Conservation (phyloP, 2,797 vertebrate species). For the Nasua narica region DNA sequence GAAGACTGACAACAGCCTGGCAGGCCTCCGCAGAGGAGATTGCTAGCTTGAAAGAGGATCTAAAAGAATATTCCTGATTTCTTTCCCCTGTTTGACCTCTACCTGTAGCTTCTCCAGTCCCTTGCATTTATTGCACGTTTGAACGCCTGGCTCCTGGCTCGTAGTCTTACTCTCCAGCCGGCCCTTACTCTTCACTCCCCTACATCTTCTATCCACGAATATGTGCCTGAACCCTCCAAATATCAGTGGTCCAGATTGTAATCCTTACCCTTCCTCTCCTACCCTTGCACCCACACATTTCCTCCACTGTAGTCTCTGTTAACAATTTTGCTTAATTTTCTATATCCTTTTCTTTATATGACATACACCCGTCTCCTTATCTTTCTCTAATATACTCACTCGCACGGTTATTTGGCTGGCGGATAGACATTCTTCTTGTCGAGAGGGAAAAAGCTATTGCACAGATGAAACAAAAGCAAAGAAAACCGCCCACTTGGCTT, state of each 20-base stretch:
- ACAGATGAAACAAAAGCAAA: neutral
- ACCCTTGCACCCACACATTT: neutral
- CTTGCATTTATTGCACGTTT: neutral
- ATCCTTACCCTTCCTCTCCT: neutral
- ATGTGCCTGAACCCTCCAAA: neutral
- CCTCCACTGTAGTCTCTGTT: neutral
- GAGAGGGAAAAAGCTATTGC: neutral
- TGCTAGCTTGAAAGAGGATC: neutral
- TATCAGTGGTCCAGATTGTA: neutral
- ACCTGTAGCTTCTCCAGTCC: neutral
- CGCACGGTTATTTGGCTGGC: neutral
- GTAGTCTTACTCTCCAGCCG: neutral
- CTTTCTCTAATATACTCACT: neutral
- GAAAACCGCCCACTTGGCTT: neutral
- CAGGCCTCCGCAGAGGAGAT: neutral
- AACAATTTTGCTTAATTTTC: neutral
- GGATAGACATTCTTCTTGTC: neutral
- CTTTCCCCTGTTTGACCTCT: neutral
- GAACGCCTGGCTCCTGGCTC: neutral
- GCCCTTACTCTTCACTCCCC: neutral
- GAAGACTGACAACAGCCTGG: neutral
- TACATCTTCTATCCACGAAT: neutral
- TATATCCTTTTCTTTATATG: neutral
- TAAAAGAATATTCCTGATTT: neutral
- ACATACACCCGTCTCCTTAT: neutral